A percentile compares a stretch with the other conserved stretches of the same genome.
These are phyloP conservation scores for Edolisoma coerulescens DNA, from an alignment of 2,113 vertebrate genomes.

Conservation along the genomic window DNA sequence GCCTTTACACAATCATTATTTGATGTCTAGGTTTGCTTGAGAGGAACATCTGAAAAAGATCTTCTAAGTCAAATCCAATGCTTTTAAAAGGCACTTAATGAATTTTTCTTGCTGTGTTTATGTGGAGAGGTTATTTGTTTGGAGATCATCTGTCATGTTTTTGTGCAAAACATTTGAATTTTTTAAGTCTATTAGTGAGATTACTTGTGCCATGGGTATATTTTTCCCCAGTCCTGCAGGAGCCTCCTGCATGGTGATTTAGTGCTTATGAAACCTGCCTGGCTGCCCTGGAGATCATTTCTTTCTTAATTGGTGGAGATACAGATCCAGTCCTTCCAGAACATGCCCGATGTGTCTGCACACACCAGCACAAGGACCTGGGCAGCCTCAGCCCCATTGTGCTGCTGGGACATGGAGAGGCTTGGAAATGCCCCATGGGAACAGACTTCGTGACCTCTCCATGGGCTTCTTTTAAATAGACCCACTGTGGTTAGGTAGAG, in stretches of 20 bases:
- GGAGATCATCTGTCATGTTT: slow-evolving; percentile 29
- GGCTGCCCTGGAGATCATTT: not conserved
- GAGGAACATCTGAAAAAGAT: slow-evolving; percentile 58
- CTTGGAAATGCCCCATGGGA: not conserved
- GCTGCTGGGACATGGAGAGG: not conserved
- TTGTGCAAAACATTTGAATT: not conserved
- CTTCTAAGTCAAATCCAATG: slow-evolving; percentile 42
- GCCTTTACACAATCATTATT: slow-evolving; percentile 58
- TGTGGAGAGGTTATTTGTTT: slow-evolving; percentile 39
- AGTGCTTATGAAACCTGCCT: not conserved
- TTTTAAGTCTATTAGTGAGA: slow-evolving; percentile 23
- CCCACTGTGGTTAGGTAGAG: not conserved
- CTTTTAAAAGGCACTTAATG: slow-evolving; percentile 60
- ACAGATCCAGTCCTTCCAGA: not conserved
- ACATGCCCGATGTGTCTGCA: rapidly evolving
- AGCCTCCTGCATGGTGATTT: not conserved
- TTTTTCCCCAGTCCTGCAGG: slow-evolving; percentile 24
- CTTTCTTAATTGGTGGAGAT: not conserved
- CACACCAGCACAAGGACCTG: not conserved
- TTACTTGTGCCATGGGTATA: not conserved
- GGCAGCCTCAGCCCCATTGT: not conserved
- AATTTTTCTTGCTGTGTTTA: slow-evolving; percentile 55
- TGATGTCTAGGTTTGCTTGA: slow-evolving; percentile 59
- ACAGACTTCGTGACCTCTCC: not conserved
- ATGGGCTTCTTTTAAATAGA: not conserved